Percentiles rank a stretch among this genome's conserved stretches.
Evolutionary conservation across 2,113 vertebrate species (phyloP).

Genomic region (Oryctolagus cuniculus): mOryCun1.1 NC_091442.1:39209501-39210000

Average conservation of each 20-base stretch:
- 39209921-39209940: constrained; percentile 33
- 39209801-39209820: not conserved
- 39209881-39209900: not conserved
- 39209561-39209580: not conserved
- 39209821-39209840: not conserved
- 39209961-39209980: not conserved
- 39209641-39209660: not conserved
- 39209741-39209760: not conserved
- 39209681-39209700: not conserved
- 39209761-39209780: not conserved
- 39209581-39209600: not conserved
- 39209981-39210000: not conserved
- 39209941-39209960: not conserved
- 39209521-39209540: not conserved
- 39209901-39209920: constrained; percentile 24
- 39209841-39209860: constrained; percentile 17
- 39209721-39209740: not conserved
- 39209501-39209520: not conserved
- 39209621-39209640: not conserved
- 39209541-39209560: not conserved
- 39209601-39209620: not conserved
- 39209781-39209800: not conserved
- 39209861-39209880: constrained; percentile 11
- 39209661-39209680: not conserved
- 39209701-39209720: not conserved